Conservation (phyloP, 2,113 vertebrate species). For the Propithecus coquereli region DNA sequence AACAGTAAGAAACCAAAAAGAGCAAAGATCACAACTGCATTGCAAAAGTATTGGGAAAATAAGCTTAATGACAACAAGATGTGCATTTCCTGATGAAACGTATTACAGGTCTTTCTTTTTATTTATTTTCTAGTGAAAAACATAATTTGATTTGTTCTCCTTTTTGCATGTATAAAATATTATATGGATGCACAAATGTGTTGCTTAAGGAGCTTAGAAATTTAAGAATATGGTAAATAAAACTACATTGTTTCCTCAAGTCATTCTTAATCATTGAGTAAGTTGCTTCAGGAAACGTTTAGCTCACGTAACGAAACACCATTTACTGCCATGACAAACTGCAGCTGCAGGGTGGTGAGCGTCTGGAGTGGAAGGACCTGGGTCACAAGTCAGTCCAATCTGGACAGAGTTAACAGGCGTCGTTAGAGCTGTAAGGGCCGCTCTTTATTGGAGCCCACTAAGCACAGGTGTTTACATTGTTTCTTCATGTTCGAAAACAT, state of each 20-base stretch:
- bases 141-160: background rate
- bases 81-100: background rate
- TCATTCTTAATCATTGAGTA: background rate
- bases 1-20: background rate
- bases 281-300: background rate
- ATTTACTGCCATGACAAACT: background rate
- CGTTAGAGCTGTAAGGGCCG: fast-evolving
- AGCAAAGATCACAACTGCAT: background rate
- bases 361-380: background rate
- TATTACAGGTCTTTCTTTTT: background rate
- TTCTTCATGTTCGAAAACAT: no score
- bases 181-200: background rate
- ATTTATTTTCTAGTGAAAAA: background rate
- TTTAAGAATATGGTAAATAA: background rate
- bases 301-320: background rate
- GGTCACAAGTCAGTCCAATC: no score
- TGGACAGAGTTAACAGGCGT: background rate
- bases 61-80: background rate
- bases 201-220: background rate
- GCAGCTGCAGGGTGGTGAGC: background rate
- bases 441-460: background rate
- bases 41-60: background rate
- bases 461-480: fast-evolving
- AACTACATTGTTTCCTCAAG: background rate
- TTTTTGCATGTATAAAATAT: background rate